Percentiles rank a stretch among this genome's conserved stretches.
These are phyloP conservation scores for Steinernema feltiae DNA, from an alignment of 1,140 invertebrate genomes.

Conservation along the genomic window DNA sequence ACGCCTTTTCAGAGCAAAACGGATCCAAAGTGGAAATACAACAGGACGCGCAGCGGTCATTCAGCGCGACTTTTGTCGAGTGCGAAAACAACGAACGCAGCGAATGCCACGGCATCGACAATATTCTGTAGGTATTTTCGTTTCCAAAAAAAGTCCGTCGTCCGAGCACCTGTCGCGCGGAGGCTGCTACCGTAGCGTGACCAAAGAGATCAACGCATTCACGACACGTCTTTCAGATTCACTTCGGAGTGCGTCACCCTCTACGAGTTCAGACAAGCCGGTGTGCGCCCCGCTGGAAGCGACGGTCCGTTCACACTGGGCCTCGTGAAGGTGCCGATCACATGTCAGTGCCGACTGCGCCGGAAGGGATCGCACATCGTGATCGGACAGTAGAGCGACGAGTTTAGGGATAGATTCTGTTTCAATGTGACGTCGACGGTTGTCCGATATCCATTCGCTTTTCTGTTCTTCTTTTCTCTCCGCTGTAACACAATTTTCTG, in stretches of 20 bases:
- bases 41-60: background rate
- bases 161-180: too few species aligned
- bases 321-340: background rate
- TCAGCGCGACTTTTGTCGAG: constrained; percentile 4
- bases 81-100: background rate
- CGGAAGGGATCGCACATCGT: background rate
- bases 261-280: constrained; percentile 1
- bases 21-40: constrained; percentile 4
- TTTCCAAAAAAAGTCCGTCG: background rate
- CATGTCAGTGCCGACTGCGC: constrained; percentile 1
- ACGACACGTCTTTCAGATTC: background rate
- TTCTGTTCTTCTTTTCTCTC: background rate
- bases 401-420: background rate
- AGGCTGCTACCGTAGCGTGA: background rate
- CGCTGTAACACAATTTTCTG: background rate
- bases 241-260: background rate
- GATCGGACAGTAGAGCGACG: background rate
- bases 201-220: background rate
- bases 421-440: background rate
- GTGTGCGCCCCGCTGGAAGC: background rate
- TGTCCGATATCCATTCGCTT: background rate
- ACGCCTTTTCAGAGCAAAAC: constrained; percentile 6
- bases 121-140: background rate
- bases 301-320: background rate
- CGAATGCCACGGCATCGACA: constrained; percentile 10